Evolutionary conservation across 2,888 invertebrate genomes (phyloP), one percentile per base, ranked within the genome.

Genomic region (Epistrophe eligans): DNA sequence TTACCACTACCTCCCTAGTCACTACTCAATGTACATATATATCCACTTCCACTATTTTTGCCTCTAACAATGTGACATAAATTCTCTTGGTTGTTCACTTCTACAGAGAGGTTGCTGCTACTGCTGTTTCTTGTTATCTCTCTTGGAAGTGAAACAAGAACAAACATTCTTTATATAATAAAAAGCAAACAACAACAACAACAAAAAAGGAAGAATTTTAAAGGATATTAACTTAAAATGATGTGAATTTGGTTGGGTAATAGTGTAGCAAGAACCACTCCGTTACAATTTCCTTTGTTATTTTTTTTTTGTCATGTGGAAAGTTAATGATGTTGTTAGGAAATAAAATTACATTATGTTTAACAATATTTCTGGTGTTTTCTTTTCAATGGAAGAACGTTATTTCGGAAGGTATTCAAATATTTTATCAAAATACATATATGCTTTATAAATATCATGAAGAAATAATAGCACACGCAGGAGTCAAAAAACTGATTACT

Each of bases 21-120:
- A 60, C 60, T 55, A 24, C 13, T 28, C 28, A 55, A 52, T 24
- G 55, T 15, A 55, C 15, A 15, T 15, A 55, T 28, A 15, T 15
- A 52, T 55, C 55, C 28, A 55, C 28, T 55, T 28, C 48, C 43
- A 74, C 58, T 67, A 73, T 48, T 70, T 77, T 67, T 81, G 58
- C 77, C 71, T 81, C 40, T 50, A 81, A 85, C 84, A 81, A 77
- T 81, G 72, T 85, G 81, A 81, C 81, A 81, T 85, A 85, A 81
- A 81, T 85, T 81, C 77, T 81, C 24, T 66, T 67, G 76, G 77
- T 77, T 81, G 72, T 81, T 81, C 70, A 73, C 72, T 77, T 81
- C 52, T 62, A 77, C 24, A 24, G 24, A 24, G 40, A n/a, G 50
- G 76, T 67, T 79, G 17, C n/a, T 43, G 43, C 24, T 24, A 17